phyloP scores from a whole-genome alignment of 2,888 invertebrate species.

The Hesperia comma region DNA sequence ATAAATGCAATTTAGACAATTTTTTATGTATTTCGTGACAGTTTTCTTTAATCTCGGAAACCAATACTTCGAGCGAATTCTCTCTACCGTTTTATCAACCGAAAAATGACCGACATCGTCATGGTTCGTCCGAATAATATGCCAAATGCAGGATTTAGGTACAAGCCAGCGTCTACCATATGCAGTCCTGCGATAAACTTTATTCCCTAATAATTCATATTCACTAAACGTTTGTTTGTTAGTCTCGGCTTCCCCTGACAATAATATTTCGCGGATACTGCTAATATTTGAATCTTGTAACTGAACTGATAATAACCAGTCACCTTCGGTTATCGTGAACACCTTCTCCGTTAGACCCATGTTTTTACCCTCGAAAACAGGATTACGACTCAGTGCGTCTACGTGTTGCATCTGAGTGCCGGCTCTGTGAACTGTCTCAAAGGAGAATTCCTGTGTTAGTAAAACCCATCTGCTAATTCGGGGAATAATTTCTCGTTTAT shows the following conservation, averaged over 20 bases:
- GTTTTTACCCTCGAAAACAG: neutral
- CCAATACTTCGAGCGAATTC: constrained; percentile 44
- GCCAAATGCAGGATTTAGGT: constrained; percentile 45
- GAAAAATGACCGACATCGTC: constrained; percentile 51
- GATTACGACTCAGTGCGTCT: constrained; percentile 43
- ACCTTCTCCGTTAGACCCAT: constrained; percentile 13
- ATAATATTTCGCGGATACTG: constrained; percentile 23
- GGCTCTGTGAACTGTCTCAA: constrained; percentile 47
- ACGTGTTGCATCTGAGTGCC: constrained; percentile 38
- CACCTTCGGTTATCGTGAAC: constrained; percentile 38
- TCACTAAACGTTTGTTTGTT: constrained; percentile 39
- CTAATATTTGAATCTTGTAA: constrained; percentile 36
- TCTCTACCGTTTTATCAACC: constrained; percentile 45
- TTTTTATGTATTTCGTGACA: constrained; percentile 42
- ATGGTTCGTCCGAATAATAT: constrained; percentile 42
- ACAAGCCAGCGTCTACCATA: constrained; percentile 45
- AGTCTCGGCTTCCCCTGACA: constrained; percentile 35
- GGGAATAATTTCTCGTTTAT: constrained; percentile 46
- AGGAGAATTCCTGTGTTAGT: constrained; percentile 50
- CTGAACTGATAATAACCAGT: constrained; percentile 42
- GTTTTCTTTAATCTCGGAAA: constrained; percentile 44
- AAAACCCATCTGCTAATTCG: constrained; percentile 55
- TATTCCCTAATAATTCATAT: constrained; percentile 41
- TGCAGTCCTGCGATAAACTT: constrained; percentile 38
- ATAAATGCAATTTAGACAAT: constrained; percentile 44